Evolutionary conservation across 1,140 invertebrate species (phyloP).

Genomic region (Drosophila truncata): DNA sequence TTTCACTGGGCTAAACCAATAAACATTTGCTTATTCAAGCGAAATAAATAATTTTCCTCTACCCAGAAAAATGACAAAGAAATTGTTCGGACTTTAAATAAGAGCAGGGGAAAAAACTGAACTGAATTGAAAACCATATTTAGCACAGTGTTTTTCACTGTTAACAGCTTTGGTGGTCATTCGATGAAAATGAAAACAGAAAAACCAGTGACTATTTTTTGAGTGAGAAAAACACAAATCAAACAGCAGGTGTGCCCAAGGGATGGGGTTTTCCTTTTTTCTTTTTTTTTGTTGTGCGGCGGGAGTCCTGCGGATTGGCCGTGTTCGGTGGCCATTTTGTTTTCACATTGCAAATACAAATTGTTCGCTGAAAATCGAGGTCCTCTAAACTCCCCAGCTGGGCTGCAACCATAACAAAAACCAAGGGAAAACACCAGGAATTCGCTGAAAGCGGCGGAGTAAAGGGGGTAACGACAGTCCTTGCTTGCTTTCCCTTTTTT

Average conservation of each 20-base stretch:
- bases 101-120: constrained; percentile 18
- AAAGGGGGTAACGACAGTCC: constrained; percentile 10
- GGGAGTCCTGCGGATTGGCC: constrained; percentile 22
- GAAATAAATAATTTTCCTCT: constrained; percentile 29
- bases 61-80: not conserved
- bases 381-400: constrained; percentile 42
- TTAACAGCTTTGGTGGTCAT: constrained; percentile 46
- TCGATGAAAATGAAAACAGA: constrained; percentile 37
- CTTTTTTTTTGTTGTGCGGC: not conserved
- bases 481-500: constrained; percentile 26
- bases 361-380: constrained; percentile 58
- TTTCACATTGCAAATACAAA: constrained; percentile 79
- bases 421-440: constrained; percentile 29
- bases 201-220: constrained; percentile 39
- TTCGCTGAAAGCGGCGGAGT: constrained; percentile 11
- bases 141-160: constrained; percentile 50
- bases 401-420: constrained; percentile 16
- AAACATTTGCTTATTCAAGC: constrained; percentile 36
- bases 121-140: constrained; percentile 38
- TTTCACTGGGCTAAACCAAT: constrained; percentile 41
- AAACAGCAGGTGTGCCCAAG: constrained; percentile 71
- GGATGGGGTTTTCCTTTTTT: not conserved
- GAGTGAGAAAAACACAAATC: constrained; percentile 67
- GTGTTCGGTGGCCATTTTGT: constrained; percentile 70
- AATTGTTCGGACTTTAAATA: constrained; percentile 34